Evolutionary conservation across 2,888 invertebrate species (phyloP), one percentile per base, ranked within the genome.

Genomic region (Gymnoscelis rufifasciata): DNA sequence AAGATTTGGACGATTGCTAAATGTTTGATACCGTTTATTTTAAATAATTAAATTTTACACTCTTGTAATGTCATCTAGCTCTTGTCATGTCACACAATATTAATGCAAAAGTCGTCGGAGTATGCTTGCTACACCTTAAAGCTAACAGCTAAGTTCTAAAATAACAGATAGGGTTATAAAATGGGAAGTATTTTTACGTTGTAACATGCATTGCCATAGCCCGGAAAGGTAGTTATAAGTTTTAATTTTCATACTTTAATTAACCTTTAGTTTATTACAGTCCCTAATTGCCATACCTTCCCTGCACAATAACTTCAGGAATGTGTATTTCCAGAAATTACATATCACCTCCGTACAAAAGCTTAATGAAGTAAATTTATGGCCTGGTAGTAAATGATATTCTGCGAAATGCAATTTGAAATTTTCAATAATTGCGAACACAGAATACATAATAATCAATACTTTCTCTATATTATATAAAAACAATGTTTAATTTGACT

Each of bases 401-500:
- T 61, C 66, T 57, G 59, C 45, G 52, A 58, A 60, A 66, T 63
- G 57, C 62, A 64, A 69, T 75, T 69, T 69, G 57, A 58, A 33
- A 47, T 23, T 19, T 30, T 31, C 29, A 38, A 35, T 43, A 24
- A 8, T n/a, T 11, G 23, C 23, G 23, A 27, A 33, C 26, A 13
- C 30, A 11, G 23, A 30, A 29, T 38, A 40, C 54, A 47, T 56
- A n/a, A n/a, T 59, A 57, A 57, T 61, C 53, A 50, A 59, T 60
- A 71, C 64, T 65, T 67, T 68, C 60, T 59, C 65, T 65, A 68
- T 54, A 54, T 53, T 56, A 47, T 46, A 62, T 62, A 66, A 69
- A 69, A 71, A 65, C 56, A 51, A 27, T 60, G 55, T 65, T 70
- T 68, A 62, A 70, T 66, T 64, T 63, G 60, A 66, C 61, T 67